Percentiles rank a stretch among this genome's conserved stretches.
Evolutionary conservation across 2,888 invertebrate species (phyloP).

Genomic region (Monoplex corrugatus): DNA sequence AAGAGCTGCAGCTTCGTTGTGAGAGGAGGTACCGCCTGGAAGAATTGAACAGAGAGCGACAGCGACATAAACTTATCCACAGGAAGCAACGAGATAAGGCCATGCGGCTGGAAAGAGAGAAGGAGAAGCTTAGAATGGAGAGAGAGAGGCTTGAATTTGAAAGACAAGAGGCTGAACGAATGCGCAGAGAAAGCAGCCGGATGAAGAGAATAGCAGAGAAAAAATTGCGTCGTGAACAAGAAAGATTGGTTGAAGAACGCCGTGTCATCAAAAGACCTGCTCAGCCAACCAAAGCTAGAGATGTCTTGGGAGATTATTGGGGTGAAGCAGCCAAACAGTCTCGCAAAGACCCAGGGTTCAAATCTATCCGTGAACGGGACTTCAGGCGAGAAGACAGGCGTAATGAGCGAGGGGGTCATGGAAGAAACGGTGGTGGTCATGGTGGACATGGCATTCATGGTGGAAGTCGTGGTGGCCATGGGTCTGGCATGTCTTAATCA

Average conservation of each 20-base stretch:
- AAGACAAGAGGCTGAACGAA: slow-evolving; percentile 80
- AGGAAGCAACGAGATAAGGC: slow-evolving; percentile 93
- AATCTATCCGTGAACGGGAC: slow-evolving; percentile 37
- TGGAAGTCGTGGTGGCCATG: too few relatives aligned
- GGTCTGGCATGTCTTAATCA: too few relatives aligned
- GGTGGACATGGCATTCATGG: too few relatives aligned
- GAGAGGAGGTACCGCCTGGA: slow-evolving; percentile 89
- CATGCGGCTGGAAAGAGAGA: slow-evolving; percentile 86
- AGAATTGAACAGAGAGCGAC: slow-evolving; percentile 86
- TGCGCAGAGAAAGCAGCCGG: slow-evolving; percentile 82
- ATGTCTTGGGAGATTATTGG: slow-evolving; percentile 58
- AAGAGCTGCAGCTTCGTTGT: slow-evolving; percentile 87
- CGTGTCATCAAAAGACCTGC: slow-evolving; percentile 68
- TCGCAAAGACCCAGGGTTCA: slow-evolving; percentile 42
- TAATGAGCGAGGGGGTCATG: slow-evolving; percentile 37
- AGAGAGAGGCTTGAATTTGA: slow-evolving; percentile 77
- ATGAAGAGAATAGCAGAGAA: slow-evolving; percentile 84
- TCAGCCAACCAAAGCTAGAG: slow-evolving; percentile 62
- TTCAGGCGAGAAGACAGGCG: slow-evolving; percentile 40
- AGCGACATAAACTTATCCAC: slow-evolving; percentile 86
- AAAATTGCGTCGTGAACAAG: slow-evolving; percentile 69
- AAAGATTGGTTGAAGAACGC: slow-evolving; percentile 68
- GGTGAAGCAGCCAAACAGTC: slow-evolving; percentile 49
- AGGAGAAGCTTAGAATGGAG: slow-evolving; percentile 77
- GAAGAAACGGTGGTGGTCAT: too few relatives aligned